Percentiles rank a stretch among this genome's conserved stretches.
These are phyloP conservation scores for Steatocranus sp. DNA, from an alignment of 2,797 vertebrate genomes.

Conservation along the genomic window DNA sequence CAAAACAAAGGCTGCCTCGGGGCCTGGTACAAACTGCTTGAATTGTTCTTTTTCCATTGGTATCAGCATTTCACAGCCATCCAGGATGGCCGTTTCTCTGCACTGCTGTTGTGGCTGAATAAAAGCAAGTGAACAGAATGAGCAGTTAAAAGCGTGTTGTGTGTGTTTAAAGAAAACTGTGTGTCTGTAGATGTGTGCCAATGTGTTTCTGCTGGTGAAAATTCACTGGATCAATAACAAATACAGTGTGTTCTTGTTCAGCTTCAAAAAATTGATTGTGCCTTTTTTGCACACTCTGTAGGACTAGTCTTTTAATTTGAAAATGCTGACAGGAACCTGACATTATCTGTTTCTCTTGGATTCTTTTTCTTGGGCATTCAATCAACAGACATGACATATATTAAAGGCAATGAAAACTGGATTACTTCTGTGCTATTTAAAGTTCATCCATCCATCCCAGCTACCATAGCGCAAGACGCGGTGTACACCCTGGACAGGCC, in stretches of 20 bases:
- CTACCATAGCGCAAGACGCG: neutral
- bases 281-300: neutral
- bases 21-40: neutral
- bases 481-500: neutral
- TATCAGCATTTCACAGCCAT: conserved; percentile 23
- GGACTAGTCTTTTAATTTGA: neutral
- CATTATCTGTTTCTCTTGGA: neutral
- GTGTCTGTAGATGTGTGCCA: neutral
- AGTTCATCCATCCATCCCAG: neutral
- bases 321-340: neutral
- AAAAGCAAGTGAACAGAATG: neutral
- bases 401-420: neutral
- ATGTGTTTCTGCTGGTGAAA: neutral
- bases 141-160: neutral
- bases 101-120: neutral
- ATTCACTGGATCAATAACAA: neutral
- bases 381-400: neutral
- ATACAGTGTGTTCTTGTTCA: neutral
- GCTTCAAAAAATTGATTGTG: neutral
- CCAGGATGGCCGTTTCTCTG: neutral
- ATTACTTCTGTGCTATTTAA: neutral
- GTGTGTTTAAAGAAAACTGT: neutral
- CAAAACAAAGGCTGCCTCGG: neutral
- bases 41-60: neutral
- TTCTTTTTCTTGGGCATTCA: rapidly evolving